Percentiles rank a stretch among this genome's conserved stretches.
Conservation (phyloP, 2,888 invertebrate species). For the Ceraclea dissimilis region DNA sequence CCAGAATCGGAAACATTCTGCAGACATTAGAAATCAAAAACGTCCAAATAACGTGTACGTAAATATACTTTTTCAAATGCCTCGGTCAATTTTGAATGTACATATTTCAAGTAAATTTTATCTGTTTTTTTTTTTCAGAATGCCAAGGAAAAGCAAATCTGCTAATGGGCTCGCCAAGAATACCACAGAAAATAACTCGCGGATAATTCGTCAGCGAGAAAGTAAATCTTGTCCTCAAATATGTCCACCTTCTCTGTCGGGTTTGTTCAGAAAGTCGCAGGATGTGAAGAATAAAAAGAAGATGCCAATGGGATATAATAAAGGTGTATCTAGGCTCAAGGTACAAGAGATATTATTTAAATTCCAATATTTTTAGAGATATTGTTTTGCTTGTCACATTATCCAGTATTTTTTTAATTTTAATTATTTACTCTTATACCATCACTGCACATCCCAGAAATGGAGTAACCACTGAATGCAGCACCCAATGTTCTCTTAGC, state of each 20-base stretch:
- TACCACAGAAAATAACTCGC: background rate
- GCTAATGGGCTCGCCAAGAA: background rate
- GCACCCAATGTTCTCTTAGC: no score
- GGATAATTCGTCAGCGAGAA: background rate
- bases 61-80: no score
- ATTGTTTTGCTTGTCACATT: no score
- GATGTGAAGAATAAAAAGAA: background rate
- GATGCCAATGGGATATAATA: background rate
- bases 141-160: background rate
- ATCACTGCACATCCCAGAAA: no score
- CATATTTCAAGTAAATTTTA: background rate
- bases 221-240: background rate
- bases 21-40: background rate
- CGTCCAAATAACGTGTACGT: background rate
- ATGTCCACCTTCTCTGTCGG: background rate
- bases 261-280: background rate
- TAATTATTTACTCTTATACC: no score
- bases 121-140: background rate
- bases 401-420: no score
- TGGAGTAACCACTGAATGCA: no score
- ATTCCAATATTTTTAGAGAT: no score
- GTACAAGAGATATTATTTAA: background rate
- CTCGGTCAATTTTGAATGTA: background rate
- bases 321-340: background rate
- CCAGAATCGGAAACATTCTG: background rate